Evolutionary conservation across 2,113 vertebrate species (phyloP), one percentile per base, ranked within the genome.

Genomic region (Herpetotheres cachinnans): DNA sequence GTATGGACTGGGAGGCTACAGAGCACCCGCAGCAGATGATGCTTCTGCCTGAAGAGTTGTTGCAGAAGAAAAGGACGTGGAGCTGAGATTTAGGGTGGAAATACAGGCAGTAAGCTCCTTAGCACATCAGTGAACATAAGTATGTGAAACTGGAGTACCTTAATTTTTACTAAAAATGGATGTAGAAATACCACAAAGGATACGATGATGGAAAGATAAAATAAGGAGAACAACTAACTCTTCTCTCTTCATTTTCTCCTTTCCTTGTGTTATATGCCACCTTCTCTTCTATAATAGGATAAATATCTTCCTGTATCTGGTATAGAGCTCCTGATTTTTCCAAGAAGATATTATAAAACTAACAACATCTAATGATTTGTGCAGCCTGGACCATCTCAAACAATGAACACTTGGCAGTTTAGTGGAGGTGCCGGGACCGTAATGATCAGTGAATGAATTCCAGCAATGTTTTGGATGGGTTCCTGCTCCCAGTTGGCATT

Each of bases 381-480:
- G 54, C 86, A 95, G 89, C 27, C 65, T 80, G 56, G 19, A 73
- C 62, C 7, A 7, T 85, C 95, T 89, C 93, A 95, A 49, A 92
- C 70, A 82, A 87, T 2, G 71, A 91, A 76, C 22, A 49, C 40
- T 94, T 94, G 40, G 70, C 62, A 82, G 40, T 91, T 91, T 44
- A 82, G 16, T 69, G 32, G 38, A 94, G 91, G 65, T 95, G 73
- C 67, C 0, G 16, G 52, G 82, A 62, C 66, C 4, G 5, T 82
- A 89, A 93, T 0, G 11, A 85, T 89, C 58, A 87, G 32, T 18
- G 72, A 91, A 66, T 88, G 42, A 82, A 95, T 95, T 87, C 84
- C 91, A 95, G 73, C 81, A 91, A 89, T 59, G 66, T 82, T 95
- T 95, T 97, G 95, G 84, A 89, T 58, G 46, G 17, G 12, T 90